These are phyloP conservation scores for Amblyjoppa fuscipennis DNA, from an alignment of 2,888 invertebrate species.

Conservation along the genomic window DNA sequence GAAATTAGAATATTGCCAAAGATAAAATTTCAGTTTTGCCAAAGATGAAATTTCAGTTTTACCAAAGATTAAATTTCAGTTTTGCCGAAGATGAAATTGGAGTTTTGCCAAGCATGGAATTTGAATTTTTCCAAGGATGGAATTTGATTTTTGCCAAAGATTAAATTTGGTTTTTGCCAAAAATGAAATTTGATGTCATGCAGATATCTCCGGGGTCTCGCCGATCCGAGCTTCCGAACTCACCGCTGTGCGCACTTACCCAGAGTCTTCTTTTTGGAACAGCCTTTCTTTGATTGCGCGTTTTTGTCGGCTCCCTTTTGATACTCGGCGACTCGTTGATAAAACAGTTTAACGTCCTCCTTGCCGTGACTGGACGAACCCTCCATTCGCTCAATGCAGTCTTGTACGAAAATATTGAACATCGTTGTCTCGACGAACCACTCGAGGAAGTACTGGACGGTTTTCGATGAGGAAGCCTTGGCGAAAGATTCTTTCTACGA, in stretches of 20 bases:
- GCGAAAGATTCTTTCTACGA: slow-evolving; percentile 91
- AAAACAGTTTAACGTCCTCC: slow-evolving; percentile 70
- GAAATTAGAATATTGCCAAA: too few relatives aligned
- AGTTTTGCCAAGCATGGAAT: neutral
- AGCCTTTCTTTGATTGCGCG: slow-evolving; percentile 70
- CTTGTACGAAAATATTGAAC: slow-evolving; percentile 91
- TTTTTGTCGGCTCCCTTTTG: slow-evolving; percentile 64
- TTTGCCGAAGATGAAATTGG: neutral
- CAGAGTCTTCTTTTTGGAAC: slow-evolving; percentile 75
- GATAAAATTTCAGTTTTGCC: too few relatives aligned
- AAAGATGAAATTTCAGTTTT: too few relatives aligned
- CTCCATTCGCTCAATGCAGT: slow-evolving; percentile 75
- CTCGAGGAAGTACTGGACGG: slow-evolving; percentile 91
- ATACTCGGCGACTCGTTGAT: slow-evolving; percentile 71
- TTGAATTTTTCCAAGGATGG: neutral
- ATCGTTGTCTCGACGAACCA: slow-evolving; percentile 96
- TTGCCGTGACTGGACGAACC: slow-evolving; percentile 73
- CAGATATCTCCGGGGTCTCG: neutral
- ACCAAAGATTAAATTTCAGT: too few relatives aligned
- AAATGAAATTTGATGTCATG: too few relatives aligned
- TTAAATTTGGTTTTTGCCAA: neutral
- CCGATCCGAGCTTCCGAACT: too few relatives aligned
- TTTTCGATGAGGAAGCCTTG: slow-evolving; percentile 88
- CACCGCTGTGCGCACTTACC: slow-evolving; percentile 71
- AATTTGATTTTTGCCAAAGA: neutral